phyloP scores from a whole-genome alignment of 2,888 invertebrate genomes.

The Drosophila tanythrix region DNA sequence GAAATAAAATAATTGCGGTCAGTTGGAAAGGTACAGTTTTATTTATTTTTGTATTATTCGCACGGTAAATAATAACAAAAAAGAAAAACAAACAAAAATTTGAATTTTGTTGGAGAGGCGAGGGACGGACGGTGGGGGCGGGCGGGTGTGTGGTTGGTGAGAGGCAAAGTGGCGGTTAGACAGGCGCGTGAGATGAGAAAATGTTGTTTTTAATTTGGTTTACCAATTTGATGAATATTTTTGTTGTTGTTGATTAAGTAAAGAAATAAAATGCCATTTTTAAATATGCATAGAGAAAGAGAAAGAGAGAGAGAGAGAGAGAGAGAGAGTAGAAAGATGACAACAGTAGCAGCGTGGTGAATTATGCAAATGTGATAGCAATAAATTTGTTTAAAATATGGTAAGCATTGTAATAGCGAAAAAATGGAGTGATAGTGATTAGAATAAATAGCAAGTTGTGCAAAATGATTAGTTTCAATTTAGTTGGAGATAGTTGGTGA shows the following conservation, averaged over 20 bases:
- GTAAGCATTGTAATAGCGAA: not conserved
- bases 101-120: constrained; percentile 12
- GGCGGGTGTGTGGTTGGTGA: constrained; percentile 4
- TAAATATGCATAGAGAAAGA: constrained; percentile 19
- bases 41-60: constrained; percentile 3
- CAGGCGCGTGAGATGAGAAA: constrained; percentile 63
- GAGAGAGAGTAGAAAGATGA: constrained; percentile 23
- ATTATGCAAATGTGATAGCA: constrained; percentile 5
- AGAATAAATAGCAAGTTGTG: not conserved
- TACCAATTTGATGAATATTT: constrained; percentile 45
- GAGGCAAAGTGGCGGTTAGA: constrained; percentile 24
- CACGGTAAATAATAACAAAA: constrained; percentile 15
- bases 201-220: constrained; percentile 56
- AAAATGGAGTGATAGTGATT: not conserved
- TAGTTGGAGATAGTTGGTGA: not conserved
- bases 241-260: constrained; percentile 11
- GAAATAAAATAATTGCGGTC: constrained; percentile 32
- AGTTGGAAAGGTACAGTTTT: not conserved
- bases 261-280: constrained; percentile 15
- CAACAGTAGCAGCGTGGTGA: constrained; percentile 38
- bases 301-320: not conserved
- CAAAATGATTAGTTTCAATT: not conserved
- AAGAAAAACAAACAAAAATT: constrained; percentile 27
- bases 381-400: not conserved
- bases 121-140: not conserved